Evolutionary conservation across 2,113 vertebrate species (phyloP), one percentile per base, ranked within the genome.

Genomic region (Lagopus muta): DNA sequence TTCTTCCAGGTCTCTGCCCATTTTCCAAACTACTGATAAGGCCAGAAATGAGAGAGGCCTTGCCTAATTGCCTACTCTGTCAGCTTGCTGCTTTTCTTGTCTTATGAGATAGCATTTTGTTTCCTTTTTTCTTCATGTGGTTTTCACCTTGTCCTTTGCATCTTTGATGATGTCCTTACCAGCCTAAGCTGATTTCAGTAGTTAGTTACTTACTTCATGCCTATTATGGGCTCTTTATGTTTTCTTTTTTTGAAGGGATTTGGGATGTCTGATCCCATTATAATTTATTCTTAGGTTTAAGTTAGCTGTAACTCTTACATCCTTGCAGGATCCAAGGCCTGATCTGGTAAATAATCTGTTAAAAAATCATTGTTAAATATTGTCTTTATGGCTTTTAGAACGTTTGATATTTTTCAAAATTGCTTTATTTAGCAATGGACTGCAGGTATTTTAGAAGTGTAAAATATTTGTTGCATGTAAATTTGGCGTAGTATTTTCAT

Each of bases 11-110:
- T 60, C n/a, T 76, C 22, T 19, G 25, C 16, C 71, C 38, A 42
- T 60, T 58, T 52, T 86, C 79, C 45, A 76, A 72, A 27, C 5
- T 0, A 24, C 10, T 43, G 57, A 22, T 0, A 6, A 21, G 57
- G 28, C 32, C 5, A 3, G 32, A 72, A 25, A 3, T 28, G 28
- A 61, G 22, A 58, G 17, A 11, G 1, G 8, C 17, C 28, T 86
- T 8, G 2, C 38, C 24, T 70, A 7, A 25, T 0, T 0, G 0
- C 34, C 57, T 81, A 36, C 13, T 40, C 82, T 6, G 0, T 58
- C 61, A 55, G 13, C 13, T 78, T 43, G 21, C 13, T 66, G 22
- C 4, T 48, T 58, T 83, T 27, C 42, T 12, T 19, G 4, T 24
- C 34, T 65, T 28, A 18, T 11, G 66, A 72, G 55, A 36, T 9